Conservation (phyloP, 1,140 invertebrate species). For the Telenomus remus region DNA sequence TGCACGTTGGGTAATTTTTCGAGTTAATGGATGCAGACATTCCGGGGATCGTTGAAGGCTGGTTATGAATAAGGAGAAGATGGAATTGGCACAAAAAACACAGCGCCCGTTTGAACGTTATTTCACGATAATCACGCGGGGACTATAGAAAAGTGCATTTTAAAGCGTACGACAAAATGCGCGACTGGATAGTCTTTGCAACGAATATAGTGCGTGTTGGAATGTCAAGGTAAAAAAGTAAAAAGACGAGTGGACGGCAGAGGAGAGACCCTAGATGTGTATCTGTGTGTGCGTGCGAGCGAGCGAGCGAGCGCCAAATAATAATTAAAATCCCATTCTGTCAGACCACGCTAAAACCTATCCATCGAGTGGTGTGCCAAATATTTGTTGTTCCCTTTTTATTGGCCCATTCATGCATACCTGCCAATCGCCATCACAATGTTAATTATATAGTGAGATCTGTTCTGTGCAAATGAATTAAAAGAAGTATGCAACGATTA, state of each 20-base stretch:
- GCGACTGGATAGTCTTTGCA: conserved; percentile 24
- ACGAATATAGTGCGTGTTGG: conserved; percentile 47
- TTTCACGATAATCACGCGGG: conserved; percentile 15
- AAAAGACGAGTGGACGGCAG: conserved; percentile 33
- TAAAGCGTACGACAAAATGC: conserved; percentile 36
- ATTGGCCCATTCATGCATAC: conserved; percentile 32
- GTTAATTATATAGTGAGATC: conserved; percentile 25
- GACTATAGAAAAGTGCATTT: conserved; percentile 44
- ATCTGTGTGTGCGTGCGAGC: conserved; percentile 24
- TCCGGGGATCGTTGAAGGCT: background rate
- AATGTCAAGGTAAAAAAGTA: conserved; percentile 58
- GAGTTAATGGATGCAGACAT: too few species aligned
- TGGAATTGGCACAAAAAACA: conserved; percentile 10
- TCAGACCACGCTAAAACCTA: conserved; percentile 7
- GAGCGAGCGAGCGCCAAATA: conserved; percentile 48
- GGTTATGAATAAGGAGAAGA: background rate
- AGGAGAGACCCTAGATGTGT: conserved; percentile 20
- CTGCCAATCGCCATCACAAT: conserved; percentile 26
- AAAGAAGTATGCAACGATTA: too few species aligned
- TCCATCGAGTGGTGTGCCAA: conserved; percentile 4
- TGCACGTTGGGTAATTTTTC: too few species aligned
- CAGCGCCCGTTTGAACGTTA: conserved; percentile 11
- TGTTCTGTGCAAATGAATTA: background rate
- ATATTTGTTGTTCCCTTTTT: background rate
- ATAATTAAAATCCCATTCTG: conserved; percentile 53